Evolutionary conservation across 2,888 invertebrate species (phyloP), one percentile per base, ranked within the genome.

Genomic region (Pantelozetes paolii): DNA sequence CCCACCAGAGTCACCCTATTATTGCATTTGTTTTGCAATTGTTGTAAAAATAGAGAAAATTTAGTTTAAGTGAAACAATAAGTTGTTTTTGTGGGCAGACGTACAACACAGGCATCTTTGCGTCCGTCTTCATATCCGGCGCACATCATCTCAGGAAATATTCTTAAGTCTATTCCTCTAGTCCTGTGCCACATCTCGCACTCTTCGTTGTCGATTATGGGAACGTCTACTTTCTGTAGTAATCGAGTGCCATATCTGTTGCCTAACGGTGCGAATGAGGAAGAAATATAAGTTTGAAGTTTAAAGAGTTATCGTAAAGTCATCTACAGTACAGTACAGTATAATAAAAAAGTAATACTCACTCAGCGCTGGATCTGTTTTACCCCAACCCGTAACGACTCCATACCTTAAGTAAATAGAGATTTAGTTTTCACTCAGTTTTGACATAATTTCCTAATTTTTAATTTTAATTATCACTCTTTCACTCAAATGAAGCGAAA

Each of bases 41-140:
- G 26, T 26, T 23, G 69, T 50, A 40, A 67, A 73, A 73, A 71
- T 45, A 23, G 8, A 69, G 28, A 72, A 2, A 50, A 23, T 36
- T 5, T 36, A n/a, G n/a, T n/a, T n/a, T n/a, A n/a, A n/a, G 36
- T 36, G 5, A 36, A 9, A 36, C 36, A 36, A 36, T 36, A 36
- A 36, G 5, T 8, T 36, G 36, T 36, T 36, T 36, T 36, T 36
- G 36, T 36, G 36, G 36, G 36, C 36, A 36, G 36, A 8, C 80
- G 78, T 80, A 83, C 91, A 80, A 91, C 83, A 78, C 91, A 91
- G 5, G 91, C 91, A 78, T 92, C 91, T 80, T 89, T 90, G 78
- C 89, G 88, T 0, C 92, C 92, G 78, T 90, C 89, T 0, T 89
- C 87, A 80, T 91, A 90, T 9, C 91, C 91, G 0, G 91, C 92